Evolutionary conservation across 1,140 invertebrate genomes (phyloP), one percentile per base, ranked within the genome.

Genomic region (Euborellia annulipes): DNA sequence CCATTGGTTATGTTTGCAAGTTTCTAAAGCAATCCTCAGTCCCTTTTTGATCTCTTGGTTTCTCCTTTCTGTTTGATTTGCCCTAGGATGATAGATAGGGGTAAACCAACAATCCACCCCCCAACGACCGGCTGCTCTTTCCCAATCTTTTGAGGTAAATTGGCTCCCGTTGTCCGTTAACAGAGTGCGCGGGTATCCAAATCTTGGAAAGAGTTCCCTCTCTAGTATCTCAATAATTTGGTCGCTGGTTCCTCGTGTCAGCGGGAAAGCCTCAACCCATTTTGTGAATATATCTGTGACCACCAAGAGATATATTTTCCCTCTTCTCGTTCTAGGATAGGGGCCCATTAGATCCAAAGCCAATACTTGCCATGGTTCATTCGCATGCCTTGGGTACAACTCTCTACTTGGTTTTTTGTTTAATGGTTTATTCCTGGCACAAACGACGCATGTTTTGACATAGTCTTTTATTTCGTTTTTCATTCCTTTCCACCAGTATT

Each of bases 1-100:
- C 50, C 54, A 54, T 13, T 18, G 14, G 8, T 39, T 41, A 20
- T 56, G 53, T 6, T 36, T 21, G 8, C 46, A 4, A 17, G 7
- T 7, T 45, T 30, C 9, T 45, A 2, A 11, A 13, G 37, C 11
- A n/a, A 55, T 27, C 19, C 50, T 21, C 0, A 52, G 30, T 6
- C 52, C 52, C 37, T 55, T 55, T 21, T 56, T 56, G 8, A 57
- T 36, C 13, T 52, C 47, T 36, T 54, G 48, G 30, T 60, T 60
- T n/a, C 54, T 27, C 11, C 55, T 22, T 47, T 59, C 58, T 2
- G 52, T 53, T 3, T 50, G 52, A 46, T 59, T 61, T 0, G 54
- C 53, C 17, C 47, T 43, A 3, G 58, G 57, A 42, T 59, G 56
- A 40, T 60, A 61, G 1, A 39, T 39, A 3, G 54, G 37, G 0